Conservation (phyloP, 2,888 invertebrate species). For the Standfussiana lucernea region DNA sequence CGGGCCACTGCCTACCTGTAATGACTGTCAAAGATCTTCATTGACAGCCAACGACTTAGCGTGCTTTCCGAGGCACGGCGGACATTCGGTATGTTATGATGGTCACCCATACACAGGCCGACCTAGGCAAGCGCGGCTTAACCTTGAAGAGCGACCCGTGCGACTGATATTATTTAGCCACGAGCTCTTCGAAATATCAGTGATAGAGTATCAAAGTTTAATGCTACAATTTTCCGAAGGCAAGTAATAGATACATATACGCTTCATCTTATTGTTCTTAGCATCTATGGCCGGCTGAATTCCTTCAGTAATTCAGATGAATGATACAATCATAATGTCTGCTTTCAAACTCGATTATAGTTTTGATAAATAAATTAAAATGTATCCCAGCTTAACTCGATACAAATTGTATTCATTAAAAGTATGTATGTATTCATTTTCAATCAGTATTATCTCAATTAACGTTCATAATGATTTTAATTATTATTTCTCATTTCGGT, state of each 20-base stretch:
- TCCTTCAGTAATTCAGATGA: not conserved
- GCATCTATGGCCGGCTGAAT: not conserved
- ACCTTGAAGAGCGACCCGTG: no score
- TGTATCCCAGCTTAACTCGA: conserved; percentile 4
- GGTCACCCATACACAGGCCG: no score
- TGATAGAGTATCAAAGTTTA: no score
- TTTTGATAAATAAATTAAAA: not conserved
- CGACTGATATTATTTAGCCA: no score
- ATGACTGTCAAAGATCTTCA: no score
- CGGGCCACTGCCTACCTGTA: no score
- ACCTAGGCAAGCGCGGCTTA: no score
- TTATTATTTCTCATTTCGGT: conserved; percentile 12
- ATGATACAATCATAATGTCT: not conserved
- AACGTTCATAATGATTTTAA: conserved; percentile 15
- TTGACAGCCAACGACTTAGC: no score
- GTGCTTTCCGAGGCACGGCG: no score
- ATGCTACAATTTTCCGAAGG: not conserved
- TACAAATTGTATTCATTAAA: conserved; percentile 1
- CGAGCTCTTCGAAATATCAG: no score
- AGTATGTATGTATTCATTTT: conserved; percentile 14
- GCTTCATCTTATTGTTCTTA: not conserved
- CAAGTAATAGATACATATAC: not conserved
- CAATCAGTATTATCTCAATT: not conserved
- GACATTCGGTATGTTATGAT: no score
- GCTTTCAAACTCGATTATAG: not conserved